These are phyloP conservation scores for Epsilonema sp. DNA, from an alignment of 2,888 invertebrate genomes.

Conservation along the genomic window DNA sequence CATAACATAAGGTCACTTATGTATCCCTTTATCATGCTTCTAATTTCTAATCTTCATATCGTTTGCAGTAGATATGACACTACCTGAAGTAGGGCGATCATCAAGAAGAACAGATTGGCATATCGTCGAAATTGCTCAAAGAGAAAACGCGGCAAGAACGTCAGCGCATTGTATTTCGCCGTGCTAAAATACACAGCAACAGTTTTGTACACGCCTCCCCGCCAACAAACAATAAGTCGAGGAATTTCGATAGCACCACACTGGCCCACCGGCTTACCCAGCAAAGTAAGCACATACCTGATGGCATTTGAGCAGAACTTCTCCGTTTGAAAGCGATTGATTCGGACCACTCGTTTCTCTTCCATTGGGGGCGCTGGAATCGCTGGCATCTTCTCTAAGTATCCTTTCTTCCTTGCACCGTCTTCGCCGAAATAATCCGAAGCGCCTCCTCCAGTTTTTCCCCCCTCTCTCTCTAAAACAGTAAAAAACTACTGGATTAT, in stretches of 20 bases:
- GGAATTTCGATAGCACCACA: not conserved
- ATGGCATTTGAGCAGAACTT: constrained; percentile 10
- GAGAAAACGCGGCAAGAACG: constrained; percentile 83
- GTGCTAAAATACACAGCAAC: constrained; percentile 47
- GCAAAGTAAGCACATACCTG: no score
- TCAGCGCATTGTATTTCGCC: constrained; percentile 60
- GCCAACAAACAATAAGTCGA: not conserved
- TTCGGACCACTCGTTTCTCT: constrained; percentile 4
- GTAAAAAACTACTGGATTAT: no score
- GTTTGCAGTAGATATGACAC: no score
- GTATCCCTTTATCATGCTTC: no score
- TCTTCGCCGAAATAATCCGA: no score
- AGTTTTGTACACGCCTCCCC: not conserved
- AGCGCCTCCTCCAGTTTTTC: no score
- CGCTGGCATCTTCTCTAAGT: no score
- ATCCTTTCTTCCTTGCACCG: no score
- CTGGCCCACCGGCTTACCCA: constrained; percentile 5
- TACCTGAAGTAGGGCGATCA: constrained; percentile 82
- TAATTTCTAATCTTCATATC: no score
- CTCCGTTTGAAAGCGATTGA: constrained; percentile 8
- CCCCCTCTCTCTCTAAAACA: no score
- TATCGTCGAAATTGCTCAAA: constrained; percentile 98
- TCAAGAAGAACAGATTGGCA: constrained; percentile 96
- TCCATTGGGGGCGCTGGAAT: no score
- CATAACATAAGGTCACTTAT: no score